Evolutionary conservation across 2,113 vertebrate species (phyloP), one percentile per base, ranked within the genome.

Genomic region (Etia nguti): DNA sequence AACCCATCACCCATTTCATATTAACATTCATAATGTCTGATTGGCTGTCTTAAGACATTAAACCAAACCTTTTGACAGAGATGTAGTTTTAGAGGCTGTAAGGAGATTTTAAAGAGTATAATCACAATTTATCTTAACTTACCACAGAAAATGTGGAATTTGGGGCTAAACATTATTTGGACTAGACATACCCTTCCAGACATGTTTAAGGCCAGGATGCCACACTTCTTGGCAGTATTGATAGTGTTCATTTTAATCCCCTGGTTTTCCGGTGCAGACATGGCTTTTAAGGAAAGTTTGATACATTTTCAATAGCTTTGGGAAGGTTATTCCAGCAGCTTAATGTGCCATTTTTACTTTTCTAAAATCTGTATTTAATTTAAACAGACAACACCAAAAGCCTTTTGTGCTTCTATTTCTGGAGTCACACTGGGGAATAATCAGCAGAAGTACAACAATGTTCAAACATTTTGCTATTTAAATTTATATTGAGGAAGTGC

Each of bases 331-430:
- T 6, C 59, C 31, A 36, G 36, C 1, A n/a, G 4, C 31, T 62
- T 62, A n/a, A 65, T 65, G 60, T 65, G 31, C 31, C 60, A 65
- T 65, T 65, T 65, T 65, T 65, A 65, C 31, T 36, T 65, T 36
- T 65, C 60, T 65, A 65, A 65, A 65, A 36, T 0, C 38, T 70
- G 22, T 70, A 26, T 65, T 65, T 65, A 0, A 65, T n/a, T n/a
- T n/a, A 73, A 73, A 46, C 22, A 46, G 22, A 46, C 13, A 43
- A 16, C 65, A 73, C 22, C 13, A 46, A 73, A 43, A 46, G 22
- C 2, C 18, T 26, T 26, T 73, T 73, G 8, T 73, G 65, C 18
- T 18, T 46, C 38, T 73, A 26, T 73, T 43, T 46, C 13, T 46
- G 22, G 22, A 73, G 38, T 73, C 65, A 16, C 38, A 46, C 22